Percentiles rank a stretch among this genome's conserved stretches.
Conservation (phyloP, 2,113 vertebrate genomes). For the Ceyx melanurus region DNA sequence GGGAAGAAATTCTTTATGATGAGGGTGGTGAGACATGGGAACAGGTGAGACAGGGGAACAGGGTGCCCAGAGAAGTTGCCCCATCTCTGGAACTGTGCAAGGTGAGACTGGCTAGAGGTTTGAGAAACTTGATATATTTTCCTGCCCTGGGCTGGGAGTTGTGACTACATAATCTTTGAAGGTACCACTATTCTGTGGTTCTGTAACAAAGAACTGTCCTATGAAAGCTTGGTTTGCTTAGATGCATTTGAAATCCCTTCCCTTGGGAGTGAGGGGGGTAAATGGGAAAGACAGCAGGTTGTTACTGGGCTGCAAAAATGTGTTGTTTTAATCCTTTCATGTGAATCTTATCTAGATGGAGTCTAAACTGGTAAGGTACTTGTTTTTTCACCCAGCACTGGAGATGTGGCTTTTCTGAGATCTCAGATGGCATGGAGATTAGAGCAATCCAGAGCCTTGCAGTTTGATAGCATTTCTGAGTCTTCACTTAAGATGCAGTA, state of each 20-base stretch:
- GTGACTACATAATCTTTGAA: not conserved
- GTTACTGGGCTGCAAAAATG: not conserved
- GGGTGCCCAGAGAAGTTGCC: not conserved
- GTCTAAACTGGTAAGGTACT: not conserved
- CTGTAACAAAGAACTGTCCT: not conserved
- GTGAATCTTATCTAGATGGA: not conserved
- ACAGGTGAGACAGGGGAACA: not conserved
- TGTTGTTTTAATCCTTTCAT: not conserved
- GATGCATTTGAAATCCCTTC: not conserved
- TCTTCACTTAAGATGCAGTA: conserved; percentile 65
- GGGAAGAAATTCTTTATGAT: not conserved
- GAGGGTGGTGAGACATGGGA: not conserved
- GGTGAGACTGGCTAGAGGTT: not conserved
- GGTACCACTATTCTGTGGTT: not conserved
- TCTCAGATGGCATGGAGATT: conserved; percentile 12
- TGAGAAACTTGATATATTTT: not conserved
- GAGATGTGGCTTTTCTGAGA: not conserved
- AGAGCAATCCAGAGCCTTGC: conserved; percentile 25
- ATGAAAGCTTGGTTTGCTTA: not conserved
- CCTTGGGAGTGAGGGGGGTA: not conserved
- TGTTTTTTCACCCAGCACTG: not conserved
- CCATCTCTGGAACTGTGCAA: not conserved
- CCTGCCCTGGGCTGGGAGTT: not conserved
- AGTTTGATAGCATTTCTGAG: conserved; percentile 48
- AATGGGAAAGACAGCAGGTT: not conserved